Evolutionary conservation across 2,797 vertebrate species (phyloP).

Genomic region (Glyptemys insculpta): DNA sequence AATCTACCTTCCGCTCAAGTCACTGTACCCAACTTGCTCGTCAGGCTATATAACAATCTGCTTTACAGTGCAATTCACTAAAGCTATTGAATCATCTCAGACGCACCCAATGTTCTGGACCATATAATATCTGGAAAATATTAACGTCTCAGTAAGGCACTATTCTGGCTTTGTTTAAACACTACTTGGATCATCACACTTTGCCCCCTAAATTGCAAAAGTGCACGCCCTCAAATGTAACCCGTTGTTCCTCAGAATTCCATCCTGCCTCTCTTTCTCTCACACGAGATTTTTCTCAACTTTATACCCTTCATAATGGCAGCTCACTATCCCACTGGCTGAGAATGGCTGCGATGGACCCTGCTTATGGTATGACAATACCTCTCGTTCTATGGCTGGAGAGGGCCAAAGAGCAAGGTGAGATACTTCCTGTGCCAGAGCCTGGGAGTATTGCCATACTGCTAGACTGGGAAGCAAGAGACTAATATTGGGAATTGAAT

Average conservation of each 20-base stretch:
- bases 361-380: background rate
- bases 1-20: background rate
- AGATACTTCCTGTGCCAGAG: background rate
- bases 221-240: background rate
- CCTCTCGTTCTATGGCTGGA: background rate
- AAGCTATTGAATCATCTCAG: background rate
- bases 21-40: background rate
- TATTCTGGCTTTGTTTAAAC: background rate
- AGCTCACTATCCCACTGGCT: background rate
- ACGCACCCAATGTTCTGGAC: background rate
- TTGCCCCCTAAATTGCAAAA: background rate
- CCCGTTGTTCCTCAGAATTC: background rate
- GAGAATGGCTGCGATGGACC: background rate
- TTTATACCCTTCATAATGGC: fast-evolving
- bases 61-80: background rate
- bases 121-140: background rate
- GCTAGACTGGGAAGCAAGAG: background rate
- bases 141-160: background rate
- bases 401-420: background rate
- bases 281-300: background rate
- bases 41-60: background rate
- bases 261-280: background rate
- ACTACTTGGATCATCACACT: background rate
- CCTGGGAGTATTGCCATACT: background rate
- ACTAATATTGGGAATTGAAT: background rate